A percentile compares a stretch with the other conserved stretches of the same genome.
Evolutionary conservation across 2,797 vertebrate genomes (phyloP).

Genomic region (Triplophysa yarkandensis): DNA sequence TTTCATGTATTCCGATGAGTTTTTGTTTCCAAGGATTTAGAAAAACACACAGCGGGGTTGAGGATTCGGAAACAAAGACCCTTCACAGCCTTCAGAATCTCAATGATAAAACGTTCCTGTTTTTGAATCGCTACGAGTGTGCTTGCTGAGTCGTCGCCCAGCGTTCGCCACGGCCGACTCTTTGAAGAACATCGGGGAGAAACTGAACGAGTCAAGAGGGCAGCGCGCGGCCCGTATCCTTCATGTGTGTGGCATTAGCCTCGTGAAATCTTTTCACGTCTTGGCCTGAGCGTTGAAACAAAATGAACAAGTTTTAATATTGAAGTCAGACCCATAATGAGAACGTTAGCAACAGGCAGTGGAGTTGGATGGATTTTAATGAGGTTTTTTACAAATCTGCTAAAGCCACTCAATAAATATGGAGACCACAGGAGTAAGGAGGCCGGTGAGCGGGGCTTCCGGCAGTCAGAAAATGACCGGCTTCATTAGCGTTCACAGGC

Average conservation of each 20-base stretch:
- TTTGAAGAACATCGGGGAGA: neutral
- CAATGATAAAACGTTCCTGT: conserved; percentile 5
- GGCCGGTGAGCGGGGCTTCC: conserved; percentile 28
- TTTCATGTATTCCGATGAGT: conserved; percentile 16
- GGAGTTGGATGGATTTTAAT: neutral
- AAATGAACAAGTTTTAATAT: neutral
- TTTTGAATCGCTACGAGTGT: conserved; percentile 2
- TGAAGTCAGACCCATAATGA: neutral
- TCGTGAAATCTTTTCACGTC: neutral
- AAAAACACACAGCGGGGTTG: conserved; percentile 15
- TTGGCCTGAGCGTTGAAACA: neutral
- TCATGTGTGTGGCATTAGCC: neutral
- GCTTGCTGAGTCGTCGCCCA: conserved; percentile 14
- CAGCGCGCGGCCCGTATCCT: neutral
- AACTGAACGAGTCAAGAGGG: neutral
- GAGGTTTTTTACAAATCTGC: conserved; percentile 21
- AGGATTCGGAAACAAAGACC: conserved; percentile 16
- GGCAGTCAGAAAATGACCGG: conserved; percentile 33
- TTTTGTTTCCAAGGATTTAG: conserved; percentile 14
- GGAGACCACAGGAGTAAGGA: conserved; percentile 26
- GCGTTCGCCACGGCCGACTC: neutral
- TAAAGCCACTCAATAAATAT: conserved; percentile 4
- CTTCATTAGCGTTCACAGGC: conserved; percentile 38
- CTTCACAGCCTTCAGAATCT: conserved; percentile 15
- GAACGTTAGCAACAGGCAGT: neutral